Evolutionary conservation across 2,113 vertebrate genomes (phyloP), one percentile per base, ranked within the genome.

Genomic region (Tachysurus vachellii): DNA sequence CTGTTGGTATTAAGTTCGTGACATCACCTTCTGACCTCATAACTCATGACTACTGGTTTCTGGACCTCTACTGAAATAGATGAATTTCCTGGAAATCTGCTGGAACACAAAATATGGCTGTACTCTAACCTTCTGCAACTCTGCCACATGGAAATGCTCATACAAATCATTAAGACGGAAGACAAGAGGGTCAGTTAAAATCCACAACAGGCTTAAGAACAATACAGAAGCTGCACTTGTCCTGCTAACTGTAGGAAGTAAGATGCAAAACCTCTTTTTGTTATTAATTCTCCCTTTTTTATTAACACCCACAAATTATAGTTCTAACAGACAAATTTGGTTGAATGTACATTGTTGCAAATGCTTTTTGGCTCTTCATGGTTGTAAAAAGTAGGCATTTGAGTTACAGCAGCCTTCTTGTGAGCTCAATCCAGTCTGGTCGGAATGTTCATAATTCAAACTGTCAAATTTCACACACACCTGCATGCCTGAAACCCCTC

Each of bases 131-230:
- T 79, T n/a, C 31, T 80, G 7, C 56, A 85, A 61, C 77, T 82
- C 57, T 47, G 16, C 68, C 36, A 5, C 57, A 84, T 71, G 71
- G 80, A 71, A 83, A 86, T 88, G 71, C n/a, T 89, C 83, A 56
- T 21, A 85, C 31, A 36, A 56, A 53, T 79, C 70, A 89, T 85
- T 82, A 47, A 70, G 50, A 47, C 42, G 13, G 26, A 50, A 85
- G 17, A 44, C 44, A 62, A 56, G 23, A 57, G 6, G 31, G 12
- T 57, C 76, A 57, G 73, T 66, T 68, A 80, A 81, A 80, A 54
- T 19, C 36, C 28, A n/a, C 50, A 42, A 23, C 57, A 21, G 17
- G 53, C 50, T 70, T 42, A 31, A 84, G 12, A 28, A 54, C 50
- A 9, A 53, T 70, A 59, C 31, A 36, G 36, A 36, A 36, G 77